Evolutionary conservation across 1,140 invertebrate genomes (phyloP), one percentile per base, ranked within the genome.

Genomic region (Drosophila persimilis): DNA sequence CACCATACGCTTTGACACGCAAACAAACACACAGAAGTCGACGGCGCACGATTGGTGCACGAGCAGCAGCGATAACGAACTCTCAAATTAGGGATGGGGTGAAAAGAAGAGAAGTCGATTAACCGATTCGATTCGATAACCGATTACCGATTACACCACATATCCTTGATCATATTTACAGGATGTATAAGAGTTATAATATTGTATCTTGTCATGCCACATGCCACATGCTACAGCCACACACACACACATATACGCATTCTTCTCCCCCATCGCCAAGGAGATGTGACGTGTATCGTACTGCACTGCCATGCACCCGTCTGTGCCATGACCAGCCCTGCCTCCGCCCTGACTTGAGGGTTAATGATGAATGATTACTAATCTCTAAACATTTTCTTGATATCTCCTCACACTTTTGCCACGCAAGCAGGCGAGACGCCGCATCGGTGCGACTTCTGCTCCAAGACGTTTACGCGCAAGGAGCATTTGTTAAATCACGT

Each of bases 401-500:
- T 73, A 46, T 62, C 65, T 51, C 50, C 58, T 48, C 60, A 65
- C 59, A 80, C 52, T 47, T 80, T 77, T 84, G 73, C 67, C 63
- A 85, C 67, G 80, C 81, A 85, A 85, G 80, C 80, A 91, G 96
- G 97, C 64, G 96, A 97, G 92, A 97, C 96, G 48, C 96, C 95
- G n/a, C 95, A 96, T 91, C 94, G 95, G 47, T 96, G 96, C 90
- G 95, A 96, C 91, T 96, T 96, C 90, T 96, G 95, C 90, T 95
- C 95, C 41, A 96, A 96, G 92, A 95, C 95, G 20, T 96, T 96
- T 92, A 96, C 95, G 6, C 93, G 95, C 73, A 96, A 96, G 92
- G 95, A 96, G 90, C 95, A 97, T 91, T 93, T 96, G 70, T 91
- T 96, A 78, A 96, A 96, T 91, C 96, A 97, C 92, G 95, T 96